Base-by-base conservation (phyloP, 2,888 invertebrate genomes). In the Lepidochrysops patricia region DNA sequence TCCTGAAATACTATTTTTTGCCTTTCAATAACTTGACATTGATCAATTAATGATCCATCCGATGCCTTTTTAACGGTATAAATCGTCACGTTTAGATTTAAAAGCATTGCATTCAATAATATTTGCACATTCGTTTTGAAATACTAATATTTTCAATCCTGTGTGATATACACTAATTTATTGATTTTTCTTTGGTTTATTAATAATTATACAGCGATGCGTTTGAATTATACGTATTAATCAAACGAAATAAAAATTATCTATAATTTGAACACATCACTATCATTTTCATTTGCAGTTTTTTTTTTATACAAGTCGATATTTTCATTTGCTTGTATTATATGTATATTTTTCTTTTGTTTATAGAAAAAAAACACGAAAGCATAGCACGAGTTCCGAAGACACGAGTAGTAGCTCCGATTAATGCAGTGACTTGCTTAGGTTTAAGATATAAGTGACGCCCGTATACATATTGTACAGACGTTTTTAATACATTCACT, bases 311-410 rank as follows among this genome's bases (percentile, higher is more conserved):
- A n/a, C n/a, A n/a, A n/a, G n/a, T n/a, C n/a, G n/a, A 75, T 77
- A 72, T 78, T 77, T 77, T 73, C 76, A 79, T 76, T 79, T 66
- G 67, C 62, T 64, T 63, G 49, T 66, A 61, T 65, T 67, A 66
- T 63, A 66, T 65, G 63, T 74, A 65, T 71, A 59, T 68, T 61
- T 75, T 71, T 69, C 72, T 75, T 76, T 70, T 68, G 68, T 85
- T 90, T 90, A 84, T 90, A 91, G 91, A 87, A 85, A 83, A 85
- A 86, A 84, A 72, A 79, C 83, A 72, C 84, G 88, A 80, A 83
- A 82, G 71, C 79, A 80, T 85, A 87, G 85, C 82, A 84, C 85
- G 80, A 83, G 86, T 74, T 83, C 85, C 67, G 83, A 79, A 81
- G 86, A 83, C 80, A 80, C 83, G 68, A 84, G 81, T 82, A 82